Evolutionary conservation across 2,888 invertebrate genomes (phyloP).

Genomic region (Chrysolina haemoptera): DNA sequence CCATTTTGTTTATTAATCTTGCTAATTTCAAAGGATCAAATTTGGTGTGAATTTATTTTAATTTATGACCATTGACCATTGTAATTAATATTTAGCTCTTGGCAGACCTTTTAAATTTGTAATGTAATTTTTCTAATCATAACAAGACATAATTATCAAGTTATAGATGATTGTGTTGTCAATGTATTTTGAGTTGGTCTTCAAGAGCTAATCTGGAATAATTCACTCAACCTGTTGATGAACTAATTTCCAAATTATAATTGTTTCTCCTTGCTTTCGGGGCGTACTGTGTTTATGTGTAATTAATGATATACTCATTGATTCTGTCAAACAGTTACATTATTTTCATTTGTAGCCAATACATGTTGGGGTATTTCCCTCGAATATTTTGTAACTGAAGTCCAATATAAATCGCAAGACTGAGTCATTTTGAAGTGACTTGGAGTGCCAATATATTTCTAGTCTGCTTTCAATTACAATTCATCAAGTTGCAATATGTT

Average conservation of each 20-base stretch:
- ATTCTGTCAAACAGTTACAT: constrained; percentile 45
- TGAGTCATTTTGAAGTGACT: constrained; percentile 58
- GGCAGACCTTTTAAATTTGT: not conserved
- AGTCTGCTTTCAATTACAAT: constrained; percentile 60
- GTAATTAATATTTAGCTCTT: not conserved
- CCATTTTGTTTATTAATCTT: too few species aligned
- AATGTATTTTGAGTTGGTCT: too few species aligned
- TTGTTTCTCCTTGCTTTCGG: not conserved
- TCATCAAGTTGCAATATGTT: constrained; percentile 36
- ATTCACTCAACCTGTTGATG: too few species aligned
- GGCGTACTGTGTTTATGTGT: constrained; percentile 24
- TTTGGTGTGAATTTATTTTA: not conserved
- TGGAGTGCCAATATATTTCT: constrained; percentile 64
- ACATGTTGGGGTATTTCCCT: constrained; percentile 38
- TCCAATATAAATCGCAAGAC: constrained; percentile 56
- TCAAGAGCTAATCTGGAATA: too few species aligned
- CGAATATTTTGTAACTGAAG: constrained; percentile 39
- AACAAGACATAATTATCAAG: not conserved
- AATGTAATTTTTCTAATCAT: not conserved
- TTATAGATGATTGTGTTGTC: not conserved
- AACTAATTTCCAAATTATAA: too few species aligned
- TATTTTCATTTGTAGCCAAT: constrained; percentile 31
- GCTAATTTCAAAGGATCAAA: constrained; percentile 12
- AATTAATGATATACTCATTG: constrained; percentile 4
- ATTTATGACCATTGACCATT: not conserved